Evolutionary conservation across 1,140 invertebrate genomes (phyloP), one percentile per base, ranked within the genome.

Genomic region (Drosophila kohkoa): DNA sequence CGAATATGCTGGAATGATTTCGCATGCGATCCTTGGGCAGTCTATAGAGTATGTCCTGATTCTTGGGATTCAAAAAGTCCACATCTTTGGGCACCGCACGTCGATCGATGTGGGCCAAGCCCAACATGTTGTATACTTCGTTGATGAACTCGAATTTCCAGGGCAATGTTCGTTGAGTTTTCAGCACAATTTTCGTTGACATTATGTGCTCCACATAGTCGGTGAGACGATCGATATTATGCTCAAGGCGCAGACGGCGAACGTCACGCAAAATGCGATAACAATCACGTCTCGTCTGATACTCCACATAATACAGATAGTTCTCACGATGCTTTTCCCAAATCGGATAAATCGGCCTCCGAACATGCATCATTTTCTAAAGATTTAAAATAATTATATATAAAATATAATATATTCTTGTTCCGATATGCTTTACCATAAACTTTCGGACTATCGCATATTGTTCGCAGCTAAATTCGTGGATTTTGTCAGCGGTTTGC

Each of bases 61-160:
- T 81, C 5, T 45, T 25, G 0, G 48, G 16, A 25, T 74, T 45
- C 13, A 83, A 8, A 3, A 70, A 75, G 10, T 88, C 79, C 1
- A 87, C 20, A 4, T 79, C 73, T 8, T 13, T 13, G 2, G 88
- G 82, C 28, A 81, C 35, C 0, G 54, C 5, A 8, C 75, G 82
- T 8, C 52, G 25, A 48, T 90, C 91, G 13, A 67, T 7, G 13
- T 90, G 65, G 13, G 91, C 77, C 46, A 92, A 32, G 0, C 68
- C 91, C 38, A 92, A 11, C 2, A 59, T 74, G 38, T 92, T 92
- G 58, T 91, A 92, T 3, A 92, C 74, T 3, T 92, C 91, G 51
- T 77, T 88, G 6, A 91, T 20, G 45, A 90, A 91, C 57, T 92
- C 80, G 55, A 75, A 92, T 54, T 92, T 92, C 86, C 91, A 91